Evolutionary conservation across 2,113 vertebrate species (phyloP), one percentile per base, ranked within the genome.

Genomic region (Varanus salvator): DNA sequence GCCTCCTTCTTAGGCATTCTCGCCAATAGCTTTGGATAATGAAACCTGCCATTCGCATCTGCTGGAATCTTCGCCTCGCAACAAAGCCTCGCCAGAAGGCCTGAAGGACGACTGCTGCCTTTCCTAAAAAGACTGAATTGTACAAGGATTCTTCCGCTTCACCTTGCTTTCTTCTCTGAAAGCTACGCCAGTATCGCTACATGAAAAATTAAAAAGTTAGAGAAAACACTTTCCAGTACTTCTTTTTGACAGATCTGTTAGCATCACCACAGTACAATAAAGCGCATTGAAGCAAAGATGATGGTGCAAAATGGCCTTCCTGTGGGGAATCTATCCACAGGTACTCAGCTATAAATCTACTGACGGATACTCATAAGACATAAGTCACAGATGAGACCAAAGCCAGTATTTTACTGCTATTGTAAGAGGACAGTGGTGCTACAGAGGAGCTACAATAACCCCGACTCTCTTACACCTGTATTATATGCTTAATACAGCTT

Each of bases 11-110:
- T 31, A 78, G 80, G 38, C 91, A 94, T 29, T 95, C 93, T 92
- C 97, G 97, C 98, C 98, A 99, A n/a, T 92, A 97, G 91, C 93
- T 98, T 96, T 99, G 99, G 85, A 99, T 98, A 69, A 98, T 92
- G 7, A 97, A 48, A 19, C 97, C 96, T 0, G 99, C 98, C 5
- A 96, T 87, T 27, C 96, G 98, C 95, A 98, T 97, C 90, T 97
- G 96, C 90, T 97, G 91, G 92, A 98, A 98, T 44, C 91, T 96
- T 2, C 95, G 97, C 50, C 98, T 97, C 88, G 96, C 97, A 87
- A 95, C 86, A 31, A 97, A 98, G 44, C 98, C 97, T 84, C 98
- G 97, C 99, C 99, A 99, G 92, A 97, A 96, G 0, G 96, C 94
- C 93, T 99, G 99, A 31, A 99, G 97, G 66, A 97, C 78, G 38